These are phyloP conservation scores for Mesembrinibis cayennensis DNA, from an alignment of 2,113 vertebrate species.

Conservation along the genomic window DNA sequence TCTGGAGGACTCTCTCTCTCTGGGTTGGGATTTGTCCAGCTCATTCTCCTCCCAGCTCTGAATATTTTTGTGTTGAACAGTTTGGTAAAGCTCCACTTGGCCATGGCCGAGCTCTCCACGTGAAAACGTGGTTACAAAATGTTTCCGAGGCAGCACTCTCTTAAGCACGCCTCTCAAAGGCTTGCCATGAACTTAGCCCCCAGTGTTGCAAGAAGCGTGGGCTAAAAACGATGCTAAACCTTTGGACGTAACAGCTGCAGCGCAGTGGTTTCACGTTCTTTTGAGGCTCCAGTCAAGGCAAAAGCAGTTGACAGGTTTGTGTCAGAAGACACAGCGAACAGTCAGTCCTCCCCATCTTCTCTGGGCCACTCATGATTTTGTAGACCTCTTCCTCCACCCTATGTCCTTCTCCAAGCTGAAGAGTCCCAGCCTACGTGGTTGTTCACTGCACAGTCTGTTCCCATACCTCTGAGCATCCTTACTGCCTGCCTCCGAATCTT, in stretches of 20 bases:
- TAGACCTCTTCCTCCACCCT: neutral
- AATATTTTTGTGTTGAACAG: slow-evolving; percentile 32
- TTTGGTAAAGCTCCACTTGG: slow-evolving; percentile 53
- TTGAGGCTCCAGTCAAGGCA: neutral
- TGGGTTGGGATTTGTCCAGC: neutral
- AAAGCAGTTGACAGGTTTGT: neutral
- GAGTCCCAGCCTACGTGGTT: neutral
- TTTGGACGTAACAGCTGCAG: neutral
- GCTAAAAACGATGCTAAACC: neutral
- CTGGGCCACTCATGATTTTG: neutral
- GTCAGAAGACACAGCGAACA: neutral
- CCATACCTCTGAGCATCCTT: neutral
- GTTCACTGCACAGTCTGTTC: neutral
- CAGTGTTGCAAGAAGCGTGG: neutral
- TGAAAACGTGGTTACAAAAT: slow-evolving; percentile 48
- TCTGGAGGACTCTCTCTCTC: neutral
- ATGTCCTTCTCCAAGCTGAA: neutral
- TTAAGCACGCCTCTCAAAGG: neutral
- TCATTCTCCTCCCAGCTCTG: neutral
- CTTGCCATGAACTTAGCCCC: slow-evolving; percentile 22
- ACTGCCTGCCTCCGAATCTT: neutral
- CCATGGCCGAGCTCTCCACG: neutral
- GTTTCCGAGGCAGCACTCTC: slow-evolving; percentile 7
- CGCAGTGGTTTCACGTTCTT: neutral
- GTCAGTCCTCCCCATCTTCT: neutral